phyloP scores from a whole-genome alignment of 37 sponge, comb jelly and placozoan genomes.

The Tethya wilhelma region DNA sequence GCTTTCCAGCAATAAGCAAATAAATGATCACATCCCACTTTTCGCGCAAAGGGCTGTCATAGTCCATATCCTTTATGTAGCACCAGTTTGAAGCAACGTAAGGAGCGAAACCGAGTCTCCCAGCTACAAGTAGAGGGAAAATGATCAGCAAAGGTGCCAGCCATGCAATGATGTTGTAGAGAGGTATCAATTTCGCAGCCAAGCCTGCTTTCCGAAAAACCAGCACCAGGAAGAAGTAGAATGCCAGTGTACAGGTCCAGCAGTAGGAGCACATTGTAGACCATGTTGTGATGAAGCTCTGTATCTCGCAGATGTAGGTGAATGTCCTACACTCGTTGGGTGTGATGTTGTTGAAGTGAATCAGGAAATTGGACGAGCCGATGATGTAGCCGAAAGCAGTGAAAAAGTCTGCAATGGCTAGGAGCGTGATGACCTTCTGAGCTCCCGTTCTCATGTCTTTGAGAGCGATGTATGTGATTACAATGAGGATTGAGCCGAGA shows the following conservation, averaged over 20 bases:
- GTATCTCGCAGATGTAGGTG: conserved; percentile 38
- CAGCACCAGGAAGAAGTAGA: conserved; percentile 46
- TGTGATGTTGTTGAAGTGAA: conserved; percentile 1
- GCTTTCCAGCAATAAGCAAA: conserved; percentile 32
- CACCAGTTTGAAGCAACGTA: conserved; percentile 61
- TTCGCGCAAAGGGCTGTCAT: neutral
- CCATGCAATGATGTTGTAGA: conserved; percentile 71
- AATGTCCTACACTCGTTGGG: neutral
- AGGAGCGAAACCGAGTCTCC: conserved; percentile 42
- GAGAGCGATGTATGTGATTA: conserved; percentile 42
- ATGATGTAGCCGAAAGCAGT: conserved; percentile 68
- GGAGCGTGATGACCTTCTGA: conserved; percentile 55
- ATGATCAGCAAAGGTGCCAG: conserved; percentile 40
- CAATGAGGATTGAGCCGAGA: conserved; percentile 49
- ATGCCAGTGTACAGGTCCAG: conserved; percentile 72
- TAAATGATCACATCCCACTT: conserved; percentile 3
- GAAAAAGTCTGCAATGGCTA: conserved; percentile 69
- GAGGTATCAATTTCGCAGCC: conserved; percentile 36
- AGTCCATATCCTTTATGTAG: conserved; percentile 20
- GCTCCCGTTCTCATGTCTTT: conserved; percentile 53
- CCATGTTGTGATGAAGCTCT: conserved; percentile 72
- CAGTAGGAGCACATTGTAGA: conserved; percentile 67
- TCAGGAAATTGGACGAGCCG: conserved; percentile 34
- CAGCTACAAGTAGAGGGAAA: neutral
- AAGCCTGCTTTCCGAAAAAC: conserved; percentile 6